Evolutionary conservation across 2,113 vertebrate genomes (phyloP), one percentile per base, ranked within the genome.

Genomic region (Spea multiplicata): DNA sequence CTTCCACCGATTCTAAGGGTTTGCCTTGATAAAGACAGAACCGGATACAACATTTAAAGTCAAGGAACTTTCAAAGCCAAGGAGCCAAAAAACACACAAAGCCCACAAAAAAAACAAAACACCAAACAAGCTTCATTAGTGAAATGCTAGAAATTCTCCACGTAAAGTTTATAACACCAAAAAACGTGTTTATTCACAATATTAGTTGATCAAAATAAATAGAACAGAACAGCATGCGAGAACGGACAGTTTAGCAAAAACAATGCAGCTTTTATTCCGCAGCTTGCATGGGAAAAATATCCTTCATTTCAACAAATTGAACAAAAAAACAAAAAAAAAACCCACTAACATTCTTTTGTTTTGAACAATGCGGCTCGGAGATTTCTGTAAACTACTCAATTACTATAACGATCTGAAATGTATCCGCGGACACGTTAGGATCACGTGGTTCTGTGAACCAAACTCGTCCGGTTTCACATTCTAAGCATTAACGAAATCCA

Each of bases 11-110:
- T 74, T 78, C 86, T 77, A 67, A 81, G 89, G 78, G 84, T 87
- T 91, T 84, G 55, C 86, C 94, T 95, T 87, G 61, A 74, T 84
- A 86, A 84, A 83, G 50, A 83, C 0, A 8, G 10, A 1, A 76
- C 84, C n/a, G 85, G 79, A 8, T 49, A 79, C 12, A 44, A 67
- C 14, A 50, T 81, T 66, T 61, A 66, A 44, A 72, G 44, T 30
- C 30, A 30, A 30, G 2, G 16, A 73, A 52, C 9, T 52, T 52
- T 52, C 9, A 2, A 10, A 52, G 49, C 9, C 5, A 5, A 5
- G 9, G 5, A 9, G 49, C 9, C 49, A 52, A 5, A 9, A 52
- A 10, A 52, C 50, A 52, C 1, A 52, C 50, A 10, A 52, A 10
- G 3, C 50, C 14, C 55, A 59, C 55, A 0, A 13, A 30, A 30